Percentiles rank a stretch among this genome's conserved stretches.
Evolutionary conservation across 1,140 invertebrate genomes (phyloP).

Genomic region (Heterodera carotae): DNA sequence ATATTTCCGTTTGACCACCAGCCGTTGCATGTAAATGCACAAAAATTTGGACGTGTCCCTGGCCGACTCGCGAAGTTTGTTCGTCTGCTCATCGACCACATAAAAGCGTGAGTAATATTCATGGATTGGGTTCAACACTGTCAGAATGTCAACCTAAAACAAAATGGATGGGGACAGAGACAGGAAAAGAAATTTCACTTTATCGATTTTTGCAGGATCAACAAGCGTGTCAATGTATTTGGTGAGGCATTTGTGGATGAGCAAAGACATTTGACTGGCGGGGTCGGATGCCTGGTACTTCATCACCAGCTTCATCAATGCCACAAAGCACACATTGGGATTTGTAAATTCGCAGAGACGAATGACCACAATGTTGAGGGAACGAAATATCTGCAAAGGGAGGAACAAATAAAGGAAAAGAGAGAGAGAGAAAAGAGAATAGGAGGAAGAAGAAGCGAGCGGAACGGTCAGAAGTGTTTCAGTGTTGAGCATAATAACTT

Average conservation of each 20-base stretch:
- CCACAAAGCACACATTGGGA: slow-evolving; percentile 35
- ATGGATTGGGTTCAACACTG: slow-evolving; percentile 28
- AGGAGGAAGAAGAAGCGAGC: too few species aligned
- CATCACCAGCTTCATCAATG: slow-evolving; percentile 39
- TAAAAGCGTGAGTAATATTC: slow-evolving; percentile 32
- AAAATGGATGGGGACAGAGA: too few species aligned
- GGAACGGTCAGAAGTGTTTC: too few species aligned
- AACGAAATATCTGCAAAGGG: slow-evolving; percentile 35
- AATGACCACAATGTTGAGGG: slow-evolving; percentile 40
- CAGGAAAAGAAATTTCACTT: slow-evolving; percentile 1
- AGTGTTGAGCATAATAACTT: too few species aligned
- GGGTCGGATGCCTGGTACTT: slow-evolving; percentile 41
- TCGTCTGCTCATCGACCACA: slow-evolving; percentile 15
- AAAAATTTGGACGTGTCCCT: slow-evolving; percentile 29
- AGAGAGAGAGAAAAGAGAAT: too few species aligned
- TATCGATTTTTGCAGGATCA: slow-evolving; percentile 24
- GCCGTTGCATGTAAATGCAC: slow-evolving; percentile 33
- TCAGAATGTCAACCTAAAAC: slow-evolving; percentile 30
- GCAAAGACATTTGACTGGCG: slow-evolving; percentile 24
- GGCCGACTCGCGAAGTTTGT: slow-evolving; percentile 22
- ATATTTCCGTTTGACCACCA: slow-evolving; percentile 36
- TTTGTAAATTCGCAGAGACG: slow-evolving; percentile 40
- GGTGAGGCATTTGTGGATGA: slow-evolving; percentile 40
- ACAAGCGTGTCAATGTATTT: slow-evolving; percentile 31
- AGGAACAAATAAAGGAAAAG: not conserved